Conservation (phyloP, 1,140 invertebrate genomes). For the Drosophila nigrodunni region DNA sequence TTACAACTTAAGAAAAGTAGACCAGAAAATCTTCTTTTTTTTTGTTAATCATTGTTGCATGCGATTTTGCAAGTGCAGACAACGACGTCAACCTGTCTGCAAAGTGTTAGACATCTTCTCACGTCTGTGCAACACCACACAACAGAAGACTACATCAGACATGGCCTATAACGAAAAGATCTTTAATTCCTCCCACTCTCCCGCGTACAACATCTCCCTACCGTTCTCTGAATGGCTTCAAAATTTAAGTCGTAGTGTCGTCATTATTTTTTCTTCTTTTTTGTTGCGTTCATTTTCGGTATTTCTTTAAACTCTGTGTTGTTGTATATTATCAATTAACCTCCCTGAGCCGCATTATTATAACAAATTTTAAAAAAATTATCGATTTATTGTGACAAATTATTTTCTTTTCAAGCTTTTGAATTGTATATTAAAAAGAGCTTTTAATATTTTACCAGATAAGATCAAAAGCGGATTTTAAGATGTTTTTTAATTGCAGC, state of each 20-base stretch:
- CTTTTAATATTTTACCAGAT: slow-evolving; percentile 1
- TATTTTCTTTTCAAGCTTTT: slow-evolving; percentile 3
- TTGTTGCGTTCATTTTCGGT: slow-evolving; percentile 11
- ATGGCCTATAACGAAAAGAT: slow-evolving; percentile 27
- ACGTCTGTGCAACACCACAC: slow-evolving; percentile 55
- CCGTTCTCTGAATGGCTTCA: slow-evolving; percentile 3
- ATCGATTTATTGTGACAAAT: slow-evolving; percentile 35
- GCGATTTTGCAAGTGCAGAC: slow-evolving; percentile 73
- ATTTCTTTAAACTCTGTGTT: slow-evolving; percentile 20
- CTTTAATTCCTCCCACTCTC: slow-evolving; percentile 29
- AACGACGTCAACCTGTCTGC: slow-evolving; percentile 72
- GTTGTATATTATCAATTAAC: slow-evolving; percentile 70
- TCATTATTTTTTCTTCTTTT: slow-evolving; percentile 50
- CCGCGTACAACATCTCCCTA: not conserved
- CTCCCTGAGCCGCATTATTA: slow-evolving; percentile 52
- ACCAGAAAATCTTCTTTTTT: slow-evolving; percentile 59
- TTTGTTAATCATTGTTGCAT: slow-evolving; percentile 42
- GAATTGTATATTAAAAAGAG: slow-evolving; percentile 66
- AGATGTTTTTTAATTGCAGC: too few relatives aligned
- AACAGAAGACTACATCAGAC: slow-evolving; percentile 22
- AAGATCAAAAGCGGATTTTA: not conserved
- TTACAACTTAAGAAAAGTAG: slow-evolving; percentile 53
- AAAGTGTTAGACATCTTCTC: slow-evolving; percentile 82
- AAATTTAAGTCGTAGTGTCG: slow-evolving; percentile 47
- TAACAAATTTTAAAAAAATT: slow-evolving; percentile 51